phyloP scores from a whole-genome alignment of 2,888 invertebrate genomes.

The Orgyia antiqua region DNA sequence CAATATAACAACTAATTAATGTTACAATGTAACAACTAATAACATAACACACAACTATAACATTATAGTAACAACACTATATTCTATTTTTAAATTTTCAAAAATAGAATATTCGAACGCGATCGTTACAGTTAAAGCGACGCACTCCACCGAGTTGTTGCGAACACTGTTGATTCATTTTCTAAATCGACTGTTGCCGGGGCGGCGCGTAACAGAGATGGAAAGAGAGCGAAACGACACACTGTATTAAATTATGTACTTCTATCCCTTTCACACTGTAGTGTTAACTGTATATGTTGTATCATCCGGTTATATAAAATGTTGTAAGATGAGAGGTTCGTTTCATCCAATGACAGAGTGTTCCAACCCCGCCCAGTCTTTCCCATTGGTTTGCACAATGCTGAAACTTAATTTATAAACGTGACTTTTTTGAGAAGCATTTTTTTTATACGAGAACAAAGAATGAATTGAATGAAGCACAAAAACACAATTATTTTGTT shows the following conservation, averaged over 20 bases:
- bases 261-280: constrained; percentile 56
- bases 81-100: constrained; percentile 9
- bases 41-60: constrained; percentile 14
- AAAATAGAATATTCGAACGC: constrained; percentile 13
- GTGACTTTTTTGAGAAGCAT: constrained; percentile 66
- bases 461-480: constrained; percentile 65
- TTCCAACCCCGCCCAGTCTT: constrained; percentile 47
- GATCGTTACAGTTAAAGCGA: constrained; percentile 44
- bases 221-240: constrained; percentile 60
- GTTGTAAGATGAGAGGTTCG: constrained; percentile 62
- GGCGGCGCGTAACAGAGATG: constrained; percentile 42
- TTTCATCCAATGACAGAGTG: constrained; percentile 46
- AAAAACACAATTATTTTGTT: constrained; percentile 76
- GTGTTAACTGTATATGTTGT: constrained; percentile 77
- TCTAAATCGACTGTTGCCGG: constrained; percentile 58
- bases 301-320: constrained; percentile 77
- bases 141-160: constrained; percentile 50
- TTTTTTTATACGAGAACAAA: constrained; percentile 61
- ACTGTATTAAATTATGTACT: constrained; percentile 57
- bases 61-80: constrained; percentile 14
- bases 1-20: constrained; percentile 17
- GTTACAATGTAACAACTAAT: constrained; percentile 21
- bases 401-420: constrained; percentile 76
- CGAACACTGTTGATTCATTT: constrained; percentile 73
- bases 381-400: constrained; percentile 52